Base-by-base conservation (phyloP, 2,113 vertebrate species). In the Rhizomys pruinosus region DNA sequence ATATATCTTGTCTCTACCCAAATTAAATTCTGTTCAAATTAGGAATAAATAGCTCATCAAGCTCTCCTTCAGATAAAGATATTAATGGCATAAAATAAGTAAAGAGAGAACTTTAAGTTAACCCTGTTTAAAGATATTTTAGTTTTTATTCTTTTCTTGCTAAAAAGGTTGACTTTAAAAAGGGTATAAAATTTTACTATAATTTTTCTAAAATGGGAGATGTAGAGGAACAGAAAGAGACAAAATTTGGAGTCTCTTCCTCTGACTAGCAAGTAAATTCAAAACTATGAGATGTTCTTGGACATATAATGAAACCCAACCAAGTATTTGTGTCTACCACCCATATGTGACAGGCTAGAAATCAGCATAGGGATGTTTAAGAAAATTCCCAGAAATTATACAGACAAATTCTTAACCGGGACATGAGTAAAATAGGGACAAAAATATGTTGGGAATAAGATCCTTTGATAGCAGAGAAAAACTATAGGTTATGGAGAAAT, bases 81-180 rank as follows among this genome's bases (percentile, higher is more conserved):
- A 72, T 44, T 61, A 7, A 9, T 32, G 77, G 25, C 25, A 82
- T 68, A 63, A 91, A 76, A 90, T 61, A 29, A 79, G 37, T 32
- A 44, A 80, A 74, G 72, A 84, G 25, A 66, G 44, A 76, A 74
- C 64, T 91, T 94, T 42, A 85, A 87, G 55, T 71, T 22, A 89
- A 73, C 37, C 37, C 79, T 84, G 47, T 84, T 94, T 84, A 85
- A 90, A 81, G 39, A 68, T 87, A 90, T 68, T 93, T 96, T 76
- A 87, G 55, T 76, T 89, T 93, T 96, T 90, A 90, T 16, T 82
- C 37, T 92, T 37, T 87, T 92, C 42, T 87, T 93, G 39, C n/a
- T 94, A 93, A 94, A 87, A 71, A 94, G 69, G 19, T 66, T 89
- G 66, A 95, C 74, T 87, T 90, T 80, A 91, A 94, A 10, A 89